Evolutionary conservation across 2,888 invertebrate species (phyloP).

Genomic region (Dynastes maya): DNA sequence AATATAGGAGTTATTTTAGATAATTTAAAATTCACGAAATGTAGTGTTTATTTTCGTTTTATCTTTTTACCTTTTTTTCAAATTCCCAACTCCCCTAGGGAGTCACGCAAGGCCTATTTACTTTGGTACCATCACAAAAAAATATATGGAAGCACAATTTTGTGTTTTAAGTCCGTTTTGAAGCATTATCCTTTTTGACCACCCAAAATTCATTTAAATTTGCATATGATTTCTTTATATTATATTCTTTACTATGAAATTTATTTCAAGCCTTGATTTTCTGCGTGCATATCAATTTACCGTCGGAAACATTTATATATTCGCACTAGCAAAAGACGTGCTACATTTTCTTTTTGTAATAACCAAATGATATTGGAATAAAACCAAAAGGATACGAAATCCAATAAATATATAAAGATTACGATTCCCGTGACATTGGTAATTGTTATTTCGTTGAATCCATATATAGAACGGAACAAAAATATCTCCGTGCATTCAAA

Average conservation of each 20-base stretch:
- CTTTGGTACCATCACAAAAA: not conserved
- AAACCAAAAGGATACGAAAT: not conserved
- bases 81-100: not conserved
- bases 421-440: not conserved
- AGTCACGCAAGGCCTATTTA: conserved; percentile 30
- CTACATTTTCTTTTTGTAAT: too few species aligned
- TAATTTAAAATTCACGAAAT: conserved; percentile 34
- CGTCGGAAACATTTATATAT: too few species aligned
- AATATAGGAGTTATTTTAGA: conserved; percentile 12
- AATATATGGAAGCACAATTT: not conserved
- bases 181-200: not conserved
- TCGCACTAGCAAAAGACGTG: too few species aligned
- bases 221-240: not conserved
- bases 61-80: conserved; percentile 8
- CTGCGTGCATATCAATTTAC: too few species aligned
- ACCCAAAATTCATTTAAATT: conserved; percentile 23
- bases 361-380: too few species aligned
- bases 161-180: too few species aligned
- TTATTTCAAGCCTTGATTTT: not conserved
- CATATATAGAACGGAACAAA: not conserved
- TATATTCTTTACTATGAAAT: too few species aligned
- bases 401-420: not conserved
- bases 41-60: conserved; percentile 21
- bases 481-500: not conserved
- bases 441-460: conserved; percentile 3